phyloP scores from a whole-genome alignment of 1,140 invertebrate genomes.

The Drosophila truncata region DNA sequence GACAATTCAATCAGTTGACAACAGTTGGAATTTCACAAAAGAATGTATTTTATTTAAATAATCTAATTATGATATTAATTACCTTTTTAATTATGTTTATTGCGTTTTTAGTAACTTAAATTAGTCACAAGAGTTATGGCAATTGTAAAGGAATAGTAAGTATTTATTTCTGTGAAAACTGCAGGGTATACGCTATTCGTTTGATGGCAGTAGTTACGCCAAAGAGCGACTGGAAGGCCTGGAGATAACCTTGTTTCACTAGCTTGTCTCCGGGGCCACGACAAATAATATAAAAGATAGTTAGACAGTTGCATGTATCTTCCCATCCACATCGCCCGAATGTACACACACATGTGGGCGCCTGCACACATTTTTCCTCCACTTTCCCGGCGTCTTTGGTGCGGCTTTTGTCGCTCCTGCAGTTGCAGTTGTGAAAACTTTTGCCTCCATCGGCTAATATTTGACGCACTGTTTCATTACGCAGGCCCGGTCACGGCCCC shows the following conservation, averaged over 20 bases:
- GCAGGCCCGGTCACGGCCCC: constrained; percentile 4
- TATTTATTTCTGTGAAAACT: not conserved
- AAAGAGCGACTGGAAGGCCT: constrained; percentile 7
- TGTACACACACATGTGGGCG: constrained; percentile 20
- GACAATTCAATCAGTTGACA: not conserved
- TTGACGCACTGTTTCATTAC: constrained; percentile 52
- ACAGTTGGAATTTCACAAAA: not conserved
- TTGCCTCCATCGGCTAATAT: constrained; percentile 40
- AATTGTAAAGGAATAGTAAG: no score
- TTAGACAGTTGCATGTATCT: constrained; percentile 9
- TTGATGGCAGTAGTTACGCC: not conserved
- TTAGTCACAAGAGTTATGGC: no score
- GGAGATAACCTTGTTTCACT: constrained; percentile 12
- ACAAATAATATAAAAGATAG: constrained; percentile 25
- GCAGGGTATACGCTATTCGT: not conserved
- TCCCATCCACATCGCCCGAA: not conserved
- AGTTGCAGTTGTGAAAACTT: constrained; percentile 38
- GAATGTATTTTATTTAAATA: not conserved
- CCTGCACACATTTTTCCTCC: constrained; percentile 10
- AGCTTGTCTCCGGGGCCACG: constrained; percentile 14
- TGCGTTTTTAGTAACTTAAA: not conserved
- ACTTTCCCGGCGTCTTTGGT: constrained; percentile 13
- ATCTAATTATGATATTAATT: not conserved
- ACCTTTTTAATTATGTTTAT: not conserved
- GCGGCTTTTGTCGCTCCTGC: constrained; percentile 14